A percentile compares a stretch with the other conserved stretches of the same genome.
phyloP scores from a whole-genome alignment of 2,888 invertebrate species.

The Campoplex nolae region DNA sequence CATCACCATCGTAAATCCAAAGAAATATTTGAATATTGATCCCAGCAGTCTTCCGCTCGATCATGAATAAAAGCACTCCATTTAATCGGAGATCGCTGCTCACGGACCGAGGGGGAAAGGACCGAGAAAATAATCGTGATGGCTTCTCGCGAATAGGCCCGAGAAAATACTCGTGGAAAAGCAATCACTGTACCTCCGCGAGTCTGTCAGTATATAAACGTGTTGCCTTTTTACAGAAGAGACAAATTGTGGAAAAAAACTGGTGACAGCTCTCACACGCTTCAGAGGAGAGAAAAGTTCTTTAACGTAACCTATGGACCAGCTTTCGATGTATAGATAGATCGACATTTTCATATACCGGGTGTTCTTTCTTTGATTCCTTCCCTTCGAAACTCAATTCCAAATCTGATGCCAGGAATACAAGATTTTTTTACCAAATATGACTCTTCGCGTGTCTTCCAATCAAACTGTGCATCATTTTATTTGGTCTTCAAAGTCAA shows the following conservation, averaged over 20 bases:
- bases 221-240: conserved; percentile 10
- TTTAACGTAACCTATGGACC: conserved; percentile 3
- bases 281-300: conserved; percentile 18
- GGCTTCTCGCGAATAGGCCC: conserved; percentile 18
- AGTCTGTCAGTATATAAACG: not conserved
- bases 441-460: too few relatives aligned
- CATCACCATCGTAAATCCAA: not conserved
- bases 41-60: not conserved
- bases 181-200: conserved; percentile 1
- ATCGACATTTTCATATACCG: not conserved
- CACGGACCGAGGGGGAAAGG: not conserved
- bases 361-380: not conserved
- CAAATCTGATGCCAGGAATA: too few relatives aligned
- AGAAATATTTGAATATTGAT: too few relatives aligned
- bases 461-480: too few relatives aligned
- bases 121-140: not conserved
- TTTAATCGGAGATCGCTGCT: too few relatives aligned
- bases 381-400: too few relatives aligned
- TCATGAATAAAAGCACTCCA: not conserved
- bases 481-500: too few relatives aligned
- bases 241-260: conserved; percentile 57
- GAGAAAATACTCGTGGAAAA: conserved; percentile 38
- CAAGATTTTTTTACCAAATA: too few relatives aligned
- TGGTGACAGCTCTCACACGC: conserved; percentile 48
- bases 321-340: not conserved